A percentile compares a stretch with the other conserved stretches of the same genome.
These are phyloP conservation scores for Protobothrops mucrosquamatus DNA, from an alignment of 2,113 vertebrate genomes.

Conservation along the genomic window DNA sequence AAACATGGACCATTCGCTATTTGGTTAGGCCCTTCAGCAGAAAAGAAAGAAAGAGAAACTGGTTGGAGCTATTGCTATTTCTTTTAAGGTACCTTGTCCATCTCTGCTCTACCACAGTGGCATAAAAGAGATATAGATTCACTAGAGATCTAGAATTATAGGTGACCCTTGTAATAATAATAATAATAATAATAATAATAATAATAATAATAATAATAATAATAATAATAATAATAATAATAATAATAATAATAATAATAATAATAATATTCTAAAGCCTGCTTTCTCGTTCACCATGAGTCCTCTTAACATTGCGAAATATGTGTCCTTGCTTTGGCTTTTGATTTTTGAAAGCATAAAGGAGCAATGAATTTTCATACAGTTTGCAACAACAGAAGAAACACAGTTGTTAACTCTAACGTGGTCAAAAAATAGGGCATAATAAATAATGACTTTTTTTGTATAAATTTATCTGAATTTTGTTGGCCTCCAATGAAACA, in stretches of 20 bases:
- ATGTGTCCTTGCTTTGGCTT: not conserved
- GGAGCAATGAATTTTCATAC: not conserved
- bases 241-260: no score
- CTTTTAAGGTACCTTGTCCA: not conserved
- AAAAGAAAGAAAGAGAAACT: not conserved
- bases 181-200: no score
- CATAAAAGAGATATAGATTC: not conserved
- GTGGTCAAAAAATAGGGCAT: not conserved
- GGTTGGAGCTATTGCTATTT: not conserved
- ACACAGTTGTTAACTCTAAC: not conserved
- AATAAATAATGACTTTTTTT: not conserved
- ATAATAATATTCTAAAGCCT: not conserved
- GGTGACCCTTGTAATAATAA: not conserved
- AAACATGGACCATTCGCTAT: not conserved
- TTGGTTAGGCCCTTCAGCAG: not conserved
- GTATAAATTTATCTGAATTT: not conserved
- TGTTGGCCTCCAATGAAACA: not conserved
- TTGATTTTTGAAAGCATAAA: not conserved
- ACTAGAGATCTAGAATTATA: not conserved
- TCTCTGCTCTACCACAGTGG: not conserved
- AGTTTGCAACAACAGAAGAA: not conserved
- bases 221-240: no score
- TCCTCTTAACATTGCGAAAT: not conserved
- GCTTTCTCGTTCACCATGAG: not conserved
- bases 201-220: no score